phyloP scores from a whole-genome alignment of 2,113 vertebrate genomes.

The Callospermophilus lateralis region DNA sequence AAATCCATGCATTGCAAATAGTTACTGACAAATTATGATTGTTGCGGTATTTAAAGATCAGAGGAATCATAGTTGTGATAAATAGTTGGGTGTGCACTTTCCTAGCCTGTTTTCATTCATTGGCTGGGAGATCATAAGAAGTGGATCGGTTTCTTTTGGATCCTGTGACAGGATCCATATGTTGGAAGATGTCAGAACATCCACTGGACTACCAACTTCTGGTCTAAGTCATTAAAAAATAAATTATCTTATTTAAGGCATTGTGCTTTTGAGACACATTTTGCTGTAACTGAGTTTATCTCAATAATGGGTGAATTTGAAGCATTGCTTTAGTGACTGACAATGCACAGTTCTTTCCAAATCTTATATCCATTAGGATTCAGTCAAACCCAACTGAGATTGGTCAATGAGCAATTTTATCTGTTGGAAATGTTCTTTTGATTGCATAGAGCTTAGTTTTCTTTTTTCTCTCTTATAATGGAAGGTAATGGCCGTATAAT shows the following conservation, averaged over 20 bases:
- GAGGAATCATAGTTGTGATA: not conserved
- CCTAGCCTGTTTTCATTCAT: not conserved
- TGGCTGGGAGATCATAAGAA: not conserved
- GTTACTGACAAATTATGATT: not conserved
- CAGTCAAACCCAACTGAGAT: not conserved
- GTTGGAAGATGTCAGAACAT: not conserved
- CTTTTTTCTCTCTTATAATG: not conserved
- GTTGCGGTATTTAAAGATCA: not conserved
- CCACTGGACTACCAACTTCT: not conserved
- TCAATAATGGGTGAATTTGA: not conserved
- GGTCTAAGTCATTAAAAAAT: not conserved
- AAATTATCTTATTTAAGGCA: slow-evolving; percentile 11
- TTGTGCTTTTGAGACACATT: not conserved
- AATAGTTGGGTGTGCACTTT: not conserved
- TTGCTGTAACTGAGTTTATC: not conserved
- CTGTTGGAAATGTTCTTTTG: not conserved
- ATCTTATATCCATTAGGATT: not conserved
- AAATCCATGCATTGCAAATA: not conserved
- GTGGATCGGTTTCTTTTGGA: not conserved
- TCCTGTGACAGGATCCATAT: no score
- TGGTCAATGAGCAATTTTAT: not conserved
- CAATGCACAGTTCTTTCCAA: not conserved
- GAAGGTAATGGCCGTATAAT: not conserved
- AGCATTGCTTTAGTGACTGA: not conserved
- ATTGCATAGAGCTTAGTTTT: not conserved